Base-by-base conservation (phyloP, 1,140 invertebrate species). In the Sarcophaga bullata region DNA sequence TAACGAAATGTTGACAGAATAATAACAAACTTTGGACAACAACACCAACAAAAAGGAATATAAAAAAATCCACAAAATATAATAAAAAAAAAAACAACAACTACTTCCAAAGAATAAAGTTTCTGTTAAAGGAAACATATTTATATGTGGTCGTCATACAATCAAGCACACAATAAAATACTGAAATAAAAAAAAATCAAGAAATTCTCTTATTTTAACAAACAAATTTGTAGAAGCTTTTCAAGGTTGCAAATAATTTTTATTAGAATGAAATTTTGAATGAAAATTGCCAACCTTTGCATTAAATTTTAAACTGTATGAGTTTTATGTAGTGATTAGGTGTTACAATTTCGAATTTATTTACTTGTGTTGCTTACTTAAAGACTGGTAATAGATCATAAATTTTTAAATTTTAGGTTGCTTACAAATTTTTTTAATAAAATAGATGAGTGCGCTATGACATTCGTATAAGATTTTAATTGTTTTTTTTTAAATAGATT, bases 1-100 rank as follows among this genome's bases (percentile, higher is more conserved):
- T 78, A 78, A 78, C 49, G 75, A 78, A 78, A 78, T 78, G 75
- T 78, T 78, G 75, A 78, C 75, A 78, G 75, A 78, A 78, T 78
- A 78, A 78, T 52, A 78, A 78, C 48, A 78, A 78, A 78, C 17
- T 68, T 68, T 68, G 62, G 10, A 50, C 75, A 25, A 13, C 15
- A 49, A n/a, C 47, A 17, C 13, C 47, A 76, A 75, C 15, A 75
- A 76, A 48, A 76, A 76, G 15, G 11, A 73, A 13, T 8, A 62
- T 11, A 19, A 72, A 9, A 76, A 76, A n/a, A 49, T 13, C 46
- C 73, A 49, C 73, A 25, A 25, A 72, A 10, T 25, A 25, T 25
- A 17, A 19, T 19, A 72, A 72, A 6, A 72, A 72, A 72, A 25
- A 6, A 72, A 7, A n/a, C n/a, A n/a, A n/a, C n/a, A n/a, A n/a